phyloP scores from a whole-genome alignment of 1,140 invertebrate genomes.

The Macrobrachium rosenbergii region DNA sequence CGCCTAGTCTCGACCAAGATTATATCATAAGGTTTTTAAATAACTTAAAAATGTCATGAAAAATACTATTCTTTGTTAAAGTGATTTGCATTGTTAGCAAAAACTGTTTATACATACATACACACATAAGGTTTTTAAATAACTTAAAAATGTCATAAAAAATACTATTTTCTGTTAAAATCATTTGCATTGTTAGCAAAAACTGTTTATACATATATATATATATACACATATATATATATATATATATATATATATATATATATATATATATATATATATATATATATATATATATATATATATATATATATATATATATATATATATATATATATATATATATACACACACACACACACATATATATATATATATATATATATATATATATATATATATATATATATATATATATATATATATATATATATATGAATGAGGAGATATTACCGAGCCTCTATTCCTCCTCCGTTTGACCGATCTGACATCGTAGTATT shows the following conservation, averaged over 20 bases:
- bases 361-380: neutral
- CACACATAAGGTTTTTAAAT: too few species aligned
- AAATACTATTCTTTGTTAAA: too few species aligned
- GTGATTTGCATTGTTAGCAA: neutral
- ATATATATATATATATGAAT: neutral
- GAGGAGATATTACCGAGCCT: neutral
- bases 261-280: conserved; percentile 22
- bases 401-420: neutral
- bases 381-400: neutral
- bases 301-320: too few species aligned
- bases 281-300: too few species aligned
- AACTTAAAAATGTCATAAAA: too few species aligned
- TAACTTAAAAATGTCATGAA: neutral
- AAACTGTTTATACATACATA: neutral
- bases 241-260: neutral
- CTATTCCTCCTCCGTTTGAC: too few species aligned
- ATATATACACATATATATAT: neutral
- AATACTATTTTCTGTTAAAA: too few species aligned
- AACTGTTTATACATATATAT: neutral
- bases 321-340: too few species aligned
- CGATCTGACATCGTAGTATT: too few species aligned
- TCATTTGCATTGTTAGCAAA: neutral
- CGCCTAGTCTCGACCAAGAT: too few species aligned
- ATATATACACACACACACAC: too few species aligned
- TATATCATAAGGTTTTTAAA: too few species aligned